Base-by-base conservation (phyloP, 1,140 invertebrate genomes). In the Pissodes strobi region DNA sequence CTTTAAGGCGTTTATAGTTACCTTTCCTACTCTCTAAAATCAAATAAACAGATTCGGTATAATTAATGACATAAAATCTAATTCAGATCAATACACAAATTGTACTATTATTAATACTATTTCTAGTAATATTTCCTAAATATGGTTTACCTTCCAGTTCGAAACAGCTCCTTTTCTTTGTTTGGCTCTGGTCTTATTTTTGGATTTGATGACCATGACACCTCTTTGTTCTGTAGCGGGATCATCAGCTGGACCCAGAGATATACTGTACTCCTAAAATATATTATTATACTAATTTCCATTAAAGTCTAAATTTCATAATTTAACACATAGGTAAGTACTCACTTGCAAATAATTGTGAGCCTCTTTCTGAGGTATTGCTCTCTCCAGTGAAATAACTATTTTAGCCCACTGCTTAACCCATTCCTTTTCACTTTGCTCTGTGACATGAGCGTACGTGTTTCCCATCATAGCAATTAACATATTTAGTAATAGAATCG, bases 381-480 rank as follows among this genome's bases (percentile, higher is more conserved):
- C 93, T 27, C 95, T 80, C 77, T 99, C 97, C 68, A 99, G 74
- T 0, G 95, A 92, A 9, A 99, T 94, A 2, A 99, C 94, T 68
- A 98, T 98, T 81, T 99, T 98, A 0, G 96, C 96, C 94, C 96
- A 99, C 85, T 97, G 96, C 81, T 98, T 97, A 76, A 97, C 90
- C 91, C 94, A 99, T 79, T 99, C 96, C 78, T 98, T 98, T 79
- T 99, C 96, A 43, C 95, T 98, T 76, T 97, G 94, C 76, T 95
- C 92, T 62, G 98, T 99, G 46, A 99, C 94, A 69, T 97, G 92
- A 2, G 96, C 95, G 75, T 98, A 99, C 0, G 95, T 98, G 78
- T 98, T 98, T 10, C 94, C 95, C 95, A 99, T 98, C 95, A 98
- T 98, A 61, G 97, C 96, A 69, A 98, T 98, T 73, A 99, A 85